Base-by-base conservation (phyloP, 2,888 invertebrate species). In the Melinopterus prodromus region DNA sequence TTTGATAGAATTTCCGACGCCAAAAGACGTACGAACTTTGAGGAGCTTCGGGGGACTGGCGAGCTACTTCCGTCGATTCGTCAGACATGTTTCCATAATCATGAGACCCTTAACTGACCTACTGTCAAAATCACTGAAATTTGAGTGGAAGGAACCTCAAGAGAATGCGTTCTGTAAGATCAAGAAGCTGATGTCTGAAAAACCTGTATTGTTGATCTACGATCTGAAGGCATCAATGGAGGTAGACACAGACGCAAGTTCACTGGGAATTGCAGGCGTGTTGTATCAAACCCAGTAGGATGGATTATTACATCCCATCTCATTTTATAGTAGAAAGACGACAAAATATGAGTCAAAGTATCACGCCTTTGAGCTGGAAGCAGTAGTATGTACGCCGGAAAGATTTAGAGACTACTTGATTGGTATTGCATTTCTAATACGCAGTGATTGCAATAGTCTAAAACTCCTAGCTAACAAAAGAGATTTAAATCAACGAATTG, bases 351-450 rank as follows among this genome's bases (percentile, higher is more conserved):
- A 89, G 82, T 81, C 81, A 26, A 85, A 85, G 14, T 89, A 89
- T 82, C 85, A 86, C 16, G 87, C 88, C 82, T 82, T 87, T n/a
- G 87, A 89, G 78, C 85, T 87, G n/a, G n/a, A n/a, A n/a, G n/a
- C n/a, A n/a, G n/a, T n/a, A n/a, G n/a, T n/a, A n/a, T n/a, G n/a
- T n/a, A n/a, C n/a, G n/a, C n/a, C n/a, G n/a, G n/a, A n/a, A n/a
- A n/a, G n/a, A n/a, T n/a, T n/a, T n/a, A n/a, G n/a, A n/a, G n/a
- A n/a, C n/a, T n/a, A n/a, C n/a, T n/a, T n/a, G n/a, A n/a, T n/a
- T n/a, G n/a, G n/a, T n/a, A n/a, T n/a, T n/a, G n/a, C n/a, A n/a
- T n/a, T n/a, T n/a, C n/a, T n/a, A n/a, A n/a, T n/a, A n/a, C n/a
- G n/a, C n/a, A n/a, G n/a, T n/a, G n/a, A n/a, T n/a, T n/a, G n/a